These are phyloP conservation scores for Camponotus vicinus DNA, from an alignment of 1,140 invertebrate genomes.

Conservation along the genomic window DNA sequence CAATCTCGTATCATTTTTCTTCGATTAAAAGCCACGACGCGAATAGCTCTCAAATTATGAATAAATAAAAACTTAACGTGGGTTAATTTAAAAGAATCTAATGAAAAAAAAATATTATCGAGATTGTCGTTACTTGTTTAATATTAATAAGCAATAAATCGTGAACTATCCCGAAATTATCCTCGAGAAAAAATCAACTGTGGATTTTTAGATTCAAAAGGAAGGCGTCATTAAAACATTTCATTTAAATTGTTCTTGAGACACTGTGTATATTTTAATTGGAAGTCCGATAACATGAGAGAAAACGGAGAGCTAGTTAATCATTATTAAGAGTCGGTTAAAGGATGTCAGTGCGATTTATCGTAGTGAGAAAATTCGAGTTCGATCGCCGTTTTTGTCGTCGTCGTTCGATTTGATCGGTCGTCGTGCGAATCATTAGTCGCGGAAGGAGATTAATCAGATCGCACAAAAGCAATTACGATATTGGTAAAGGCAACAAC, in stretches of 20 bases:
- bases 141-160: not conserved
- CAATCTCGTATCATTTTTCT: not conserved
- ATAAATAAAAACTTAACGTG: not conserved
- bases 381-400: conserved; percentile 6
- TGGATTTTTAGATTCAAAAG: not conserved
- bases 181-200: too few relatives aligned
- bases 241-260: not conserved
- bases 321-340: conserved; percentile 1
- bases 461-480: not conserved
- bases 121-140: not conserved
- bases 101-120: not conserved
- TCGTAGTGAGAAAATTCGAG: conserved; percentile 28
- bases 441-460: conserved; percentile 31
- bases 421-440: conserved; percentile 23
- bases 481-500: not conserved
- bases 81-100: too few relatives aligned
- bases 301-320: conserved; percentile 14
- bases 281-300: conserved; percentile 7
- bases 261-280: conserved; percentile 38
- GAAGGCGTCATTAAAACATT: not conserved
- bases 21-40: too few relatives aligned
- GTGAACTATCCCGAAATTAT: not conserved
- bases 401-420: conserved; percentile 29
- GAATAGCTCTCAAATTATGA: not conserved
- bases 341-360: not conserved